Base-by-base conservation (phyloP, 2,888 invertebrate species). In the Epistrophella euchroma region DNA sequence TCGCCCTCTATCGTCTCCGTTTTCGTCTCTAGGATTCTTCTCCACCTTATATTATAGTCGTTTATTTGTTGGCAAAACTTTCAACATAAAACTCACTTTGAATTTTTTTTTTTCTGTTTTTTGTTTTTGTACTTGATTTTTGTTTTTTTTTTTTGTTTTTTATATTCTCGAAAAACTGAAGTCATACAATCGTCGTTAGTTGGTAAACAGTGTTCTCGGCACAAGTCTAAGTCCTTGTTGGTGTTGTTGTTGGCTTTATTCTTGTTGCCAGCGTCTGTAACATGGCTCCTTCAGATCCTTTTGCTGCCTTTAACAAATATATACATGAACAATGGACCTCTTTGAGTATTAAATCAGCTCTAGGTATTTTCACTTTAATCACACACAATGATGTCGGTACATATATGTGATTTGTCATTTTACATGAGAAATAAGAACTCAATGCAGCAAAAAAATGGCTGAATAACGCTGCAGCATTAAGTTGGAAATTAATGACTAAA, bases 31-130 rank as follows among this genome's bases (percentile, higher is more conserved):
- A 37, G 37, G 37, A 35, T 47, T 22, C 2, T 50, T 25, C 68
- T 62, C 73, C 62, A 68, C 73, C 73, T 78, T 62, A 32, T 62
- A 32, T 2, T 4, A 4, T 28, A 70, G 70, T 76, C 78, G 83
- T 78, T 83, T 78, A 83, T 78, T 68, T 83, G 83, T 83, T 78
- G 78, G 83, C 55, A 70, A 78, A 83, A 83, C 78, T 78, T 83
- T 83, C 72, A 83, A 83, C 83, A 83, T 74, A 83, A 83, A 83
- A 83, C 83, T 79, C 78, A 74, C 78, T 83, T 79, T 78, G 72
- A 77, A 73, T 47, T 55, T 47, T 62, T 71, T 25, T 9, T 1
- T 4, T 58, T 55, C 58, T 32, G 17, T 40, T 15, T 77, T 52
- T 62, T 72, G 2, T 72, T 55, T 45, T 45, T 28, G 4, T 47